Conservation (phyloP, 2,113 vertebrate species). For the Campylorhamphus procurvoides region DNA sequence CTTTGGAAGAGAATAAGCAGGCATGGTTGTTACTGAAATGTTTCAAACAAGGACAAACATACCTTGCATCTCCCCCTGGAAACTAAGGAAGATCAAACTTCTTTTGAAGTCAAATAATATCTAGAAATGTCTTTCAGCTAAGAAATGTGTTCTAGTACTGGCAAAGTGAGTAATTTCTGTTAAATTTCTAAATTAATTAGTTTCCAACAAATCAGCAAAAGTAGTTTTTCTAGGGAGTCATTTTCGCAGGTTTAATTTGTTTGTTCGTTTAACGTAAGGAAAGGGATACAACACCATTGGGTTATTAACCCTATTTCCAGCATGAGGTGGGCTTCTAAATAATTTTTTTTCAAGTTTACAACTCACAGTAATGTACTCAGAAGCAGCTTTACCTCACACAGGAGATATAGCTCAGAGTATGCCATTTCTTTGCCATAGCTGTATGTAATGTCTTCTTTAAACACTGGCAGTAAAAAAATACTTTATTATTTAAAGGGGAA, state of each 20-base stretch:
- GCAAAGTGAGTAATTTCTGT: neutral
- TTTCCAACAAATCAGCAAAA: neutral
- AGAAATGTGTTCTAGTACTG: neutral
- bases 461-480: neutral
- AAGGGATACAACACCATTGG: neutral
- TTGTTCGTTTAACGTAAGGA: neutral
- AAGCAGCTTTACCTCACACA: neutral
- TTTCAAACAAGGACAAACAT: neutral
- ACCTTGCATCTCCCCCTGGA: neutral
- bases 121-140: neutral
- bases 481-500: neutral
- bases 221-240: neutral
- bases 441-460: neutral
- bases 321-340: neutral
- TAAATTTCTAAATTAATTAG: neutral
- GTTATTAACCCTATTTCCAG: neutral
- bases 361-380: neutral
- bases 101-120: neutral
- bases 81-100: neutral
- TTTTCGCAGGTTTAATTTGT: neutral
- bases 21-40: neutral
- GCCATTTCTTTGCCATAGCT: neutral
- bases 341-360: neutral
- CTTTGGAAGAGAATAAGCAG: neutral
- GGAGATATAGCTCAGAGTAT: neutral